Base-by-base conservation (phyloP, 1,140 invertebrate species). In the Hermatobates lingyangjiaoensis region DNA sequence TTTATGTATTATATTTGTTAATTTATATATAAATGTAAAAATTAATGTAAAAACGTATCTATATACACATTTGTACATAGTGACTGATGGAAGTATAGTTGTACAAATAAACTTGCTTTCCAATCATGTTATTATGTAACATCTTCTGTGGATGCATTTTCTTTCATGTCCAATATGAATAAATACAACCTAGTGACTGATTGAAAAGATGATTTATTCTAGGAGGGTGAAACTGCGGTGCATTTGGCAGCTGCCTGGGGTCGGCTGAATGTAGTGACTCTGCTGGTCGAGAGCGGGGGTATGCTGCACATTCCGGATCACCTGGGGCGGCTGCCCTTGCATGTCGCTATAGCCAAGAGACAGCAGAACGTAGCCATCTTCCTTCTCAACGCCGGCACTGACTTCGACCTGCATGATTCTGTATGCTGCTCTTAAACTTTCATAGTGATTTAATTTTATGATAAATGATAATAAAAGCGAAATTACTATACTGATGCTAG, bases 171-270 rank as follows among this genome's bases (percentile, higher is more conserved):
- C 30, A 34, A 10, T 34, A 34, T 34, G 30, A 10, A 34, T 34
- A 34, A 10, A 34, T 20, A 39, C 15, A 34, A 34, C 30, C 18
- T 34, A 34, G 18, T 34, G 10, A 12, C 30, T 12, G 10, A 12
- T 34, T 34, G n/a, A n/a, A n/a, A n/a, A n/a, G 18, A 34, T 38
- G 25, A 38, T 23, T 54, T 52, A 51, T 60, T 71, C 55, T 60
- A 86, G 78, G 72, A 77, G 63, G 79, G 80, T 50, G 82, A 89
- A 60, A 77, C 76, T 55, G 72, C 83, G n/a, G 71, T 89, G 45
- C 85, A 88, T 61, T 71, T 83, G 49, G 80, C 81, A 44, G 74
- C 77, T 51, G 69, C 73, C 57, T 67, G 74, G 58, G 83, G 83
- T 25, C 68, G 78, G 60, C 47, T 72, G 12, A 74, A 79, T 40